Evolutionary conservation across 1,140 invertebrate genomes (phyloP), one percentile per base, ranked within the genome.

Genomic region (Lordiphosa collinella): DNA sequence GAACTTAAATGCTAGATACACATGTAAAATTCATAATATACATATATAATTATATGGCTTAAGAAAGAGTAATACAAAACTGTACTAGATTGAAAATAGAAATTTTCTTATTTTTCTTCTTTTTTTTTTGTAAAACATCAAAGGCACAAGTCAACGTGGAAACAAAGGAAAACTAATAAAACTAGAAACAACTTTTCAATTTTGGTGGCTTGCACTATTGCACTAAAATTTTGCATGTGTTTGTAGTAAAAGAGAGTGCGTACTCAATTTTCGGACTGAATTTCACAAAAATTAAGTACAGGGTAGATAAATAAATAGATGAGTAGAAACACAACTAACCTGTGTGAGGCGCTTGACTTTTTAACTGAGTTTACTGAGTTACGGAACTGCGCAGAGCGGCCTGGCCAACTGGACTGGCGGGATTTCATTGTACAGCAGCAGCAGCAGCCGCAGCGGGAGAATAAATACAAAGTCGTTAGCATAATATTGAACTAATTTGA

Each of bases 61-160:
- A 80, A 80, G 41, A 72, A 38, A 80, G 48, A 70, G 75, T 80
- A 80, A 80, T 80, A 80, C 75, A 80, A 80, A 80, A 61, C 25
- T 29, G 63, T 75, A 56, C 68, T 57, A 47, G 56, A 74, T 52
- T 52, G 58, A 79, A 63, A 78, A 57, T 63, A 31, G n/a, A 37
- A 22, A n/a, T 53, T 38, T 50, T 68, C 14, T 47, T 60, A 43
- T 51, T 67, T 16, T 43, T 34, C 31, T 53, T 52, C 68, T 65
- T 37, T 56, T 50, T 11, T 48, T 63, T 16, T 10, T 29, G 29
- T 75, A 71, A 64, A 84, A 84, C 78, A 69, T 74, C 87, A 88
- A 88, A 88, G 87, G 87, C 87, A 88, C 87, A 88, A 88, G 87
- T 88, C 84, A 88, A 88, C 87, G 70, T 88, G 61, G 52, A 76